Percentiles rank a stretch among this genome's conserved stretches.
Conservation (phyloP, 2,797 vertebrate genomes). For the Columba guinea region DNA sequence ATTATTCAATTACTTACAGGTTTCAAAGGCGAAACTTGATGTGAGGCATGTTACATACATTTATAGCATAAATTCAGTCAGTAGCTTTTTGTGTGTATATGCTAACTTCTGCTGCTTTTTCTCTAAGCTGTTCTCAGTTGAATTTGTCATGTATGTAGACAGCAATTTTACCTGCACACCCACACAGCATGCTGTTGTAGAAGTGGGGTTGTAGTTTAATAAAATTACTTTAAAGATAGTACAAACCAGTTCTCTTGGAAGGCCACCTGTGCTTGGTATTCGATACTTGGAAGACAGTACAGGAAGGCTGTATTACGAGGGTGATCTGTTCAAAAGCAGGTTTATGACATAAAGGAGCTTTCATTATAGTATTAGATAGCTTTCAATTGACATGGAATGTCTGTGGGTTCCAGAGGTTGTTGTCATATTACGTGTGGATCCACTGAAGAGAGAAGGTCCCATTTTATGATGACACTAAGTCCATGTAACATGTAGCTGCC, state of each 20-base stretch:
- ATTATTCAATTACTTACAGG: neutral
- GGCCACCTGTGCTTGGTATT: neutral
- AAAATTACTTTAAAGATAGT: neutral
- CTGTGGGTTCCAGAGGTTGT: neutral
- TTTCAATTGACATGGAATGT: neutral
- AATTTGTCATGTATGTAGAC: neutral
- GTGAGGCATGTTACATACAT: neutral
- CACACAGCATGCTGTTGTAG: neutral
- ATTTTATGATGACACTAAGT: neutral
- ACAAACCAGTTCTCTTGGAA: neutral
- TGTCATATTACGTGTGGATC: neutral
- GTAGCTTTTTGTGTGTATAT: neutral
- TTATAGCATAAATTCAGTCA: neutral
- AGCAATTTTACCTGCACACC: neutral
- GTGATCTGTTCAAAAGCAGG: neutral
- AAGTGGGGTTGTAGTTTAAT: neutral
- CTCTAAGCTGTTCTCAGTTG: neutral
- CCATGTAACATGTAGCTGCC: neutral
- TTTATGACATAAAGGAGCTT: neutral
- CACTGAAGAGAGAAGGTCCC: neutral
- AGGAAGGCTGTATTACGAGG: neutral
- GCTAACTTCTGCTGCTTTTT: neutral
- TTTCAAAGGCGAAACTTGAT: neutral
- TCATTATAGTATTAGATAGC: neutral
- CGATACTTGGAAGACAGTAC: neutral